Evolutionary conservation across 2,888 invertebrate genomes (phyloP).

Genomic region (Trilocha varians): DNA sequence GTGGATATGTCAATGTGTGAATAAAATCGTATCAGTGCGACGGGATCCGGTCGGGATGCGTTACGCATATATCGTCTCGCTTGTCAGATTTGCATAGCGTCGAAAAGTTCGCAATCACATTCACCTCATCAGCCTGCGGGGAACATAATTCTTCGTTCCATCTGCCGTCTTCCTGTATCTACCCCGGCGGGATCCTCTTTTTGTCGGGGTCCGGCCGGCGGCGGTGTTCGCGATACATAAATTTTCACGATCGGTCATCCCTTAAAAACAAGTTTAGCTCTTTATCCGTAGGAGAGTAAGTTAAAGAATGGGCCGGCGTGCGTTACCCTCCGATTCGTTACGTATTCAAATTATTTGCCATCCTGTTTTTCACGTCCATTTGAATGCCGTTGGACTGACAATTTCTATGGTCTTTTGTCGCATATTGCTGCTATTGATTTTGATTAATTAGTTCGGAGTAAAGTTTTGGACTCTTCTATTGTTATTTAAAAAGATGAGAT

Average conservation of each 20-base stretch:
- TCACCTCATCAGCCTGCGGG: slow-evolving; percentile 71
- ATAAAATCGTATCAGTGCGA: slow-evolving; percentile 41
- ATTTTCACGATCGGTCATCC: slow-evolving; percentile 73
- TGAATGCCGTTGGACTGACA: slow-evolving; percentile 43
- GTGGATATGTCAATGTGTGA: slow-evolving; percentile 41
- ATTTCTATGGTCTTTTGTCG: slow-evolving; percentile 37
- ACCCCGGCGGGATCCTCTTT: slow-evolving; percentile 59
- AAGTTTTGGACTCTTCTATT: slow-evolving; percentile 11
- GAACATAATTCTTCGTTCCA: slow-evolving; percentile 69
- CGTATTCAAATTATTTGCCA: slow-evolving; percentile 69
- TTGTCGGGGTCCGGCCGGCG: slow-evolving; percentile 60
- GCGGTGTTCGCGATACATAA: slow-evolving; percentile 69
- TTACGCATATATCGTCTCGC: slow-evolving; percentile 44
- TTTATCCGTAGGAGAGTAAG: slow-evolving; percentile 64
- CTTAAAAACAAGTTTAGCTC: slow-evolving; percentile 73
- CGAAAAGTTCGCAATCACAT: slow-evolving; percentile 71
- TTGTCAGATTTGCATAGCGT: slow-evolving; percentile 67
- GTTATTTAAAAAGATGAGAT: slow-evolving; percentile 4
- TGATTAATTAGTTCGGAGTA: slow-evolving; percentile 42
- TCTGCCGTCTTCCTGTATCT: slow-evolving; percentile 68
- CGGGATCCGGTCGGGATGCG: slow-evolving; percentile 31
- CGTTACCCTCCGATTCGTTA: slow-evolving; percentile 68
- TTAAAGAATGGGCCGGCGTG: slow-evolving; percentile 64
- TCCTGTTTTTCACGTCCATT: slow-evolving; percentile 65
- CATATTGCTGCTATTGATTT: slow-evolving; percentile 33